Conservation (phyloP, 2,797 vertebrate species). For the Alexandromys oeconomus region DNA sequence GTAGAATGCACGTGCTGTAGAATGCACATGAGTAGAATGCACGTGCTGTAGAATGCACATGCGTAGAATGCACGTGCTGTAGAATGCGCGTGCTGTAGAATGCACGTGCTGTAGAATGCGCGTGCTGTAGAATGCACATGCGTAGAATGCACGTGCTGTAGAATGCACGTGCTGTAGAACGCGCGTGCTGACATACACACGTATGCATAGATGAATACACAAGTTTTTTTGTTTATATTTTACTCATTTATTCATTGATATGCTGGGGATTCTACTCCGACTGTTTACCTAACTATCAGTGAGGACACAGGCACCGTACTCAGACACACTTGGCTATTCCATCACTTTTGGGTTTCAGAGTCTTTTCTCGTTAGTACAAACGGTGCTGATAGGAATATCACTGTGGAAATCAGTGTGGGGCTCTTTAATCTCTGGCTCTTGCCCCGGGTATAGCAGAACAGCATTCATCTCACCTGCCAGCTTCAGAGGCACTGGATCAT, state of each 20-base stretch:
- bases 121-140: too few relatives aligned
- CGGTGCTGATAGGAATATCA: conserved; percentile 8
- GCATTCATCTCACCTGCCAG: not conserved
- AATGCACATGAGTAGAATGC: too few relatives aligned
- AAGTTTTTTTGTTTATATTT: not conserved
- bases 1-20: too few relatives aligned
- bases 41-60: too few relatives aligned
- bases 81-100: not conserved
- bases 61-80: too few relatives aligned
- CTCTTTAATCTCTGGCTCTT: conserved; percentile 25
- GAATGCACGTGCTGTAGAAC: too few relatives aligned
- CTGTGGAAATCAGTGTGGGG: not conserved
- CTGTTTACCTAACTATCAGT: conserved; percentile 26
- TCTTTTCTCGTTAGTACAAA: conserved; percentile 34
- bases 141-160: too few relatives aligned
- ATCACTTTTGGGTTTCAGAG: not conserved
- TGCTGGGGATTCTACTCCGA: not conserved
- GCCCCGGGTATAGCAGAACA: not conserved
- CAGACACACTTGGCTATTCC: not conserved
- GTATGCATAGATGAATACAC: not conserved
- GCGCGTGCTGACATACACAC: not conserved
- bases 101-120: not conserved
- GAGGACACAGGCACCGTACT: not conserved
- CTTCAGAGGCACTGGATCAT: conserved; percentile 19
- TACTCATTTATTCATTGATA: not conserved